phyloP scores from a whole-genome alignment of 2,113 vertebrate genomes.

The Cryptomyrus ogoouensis region DNA sequence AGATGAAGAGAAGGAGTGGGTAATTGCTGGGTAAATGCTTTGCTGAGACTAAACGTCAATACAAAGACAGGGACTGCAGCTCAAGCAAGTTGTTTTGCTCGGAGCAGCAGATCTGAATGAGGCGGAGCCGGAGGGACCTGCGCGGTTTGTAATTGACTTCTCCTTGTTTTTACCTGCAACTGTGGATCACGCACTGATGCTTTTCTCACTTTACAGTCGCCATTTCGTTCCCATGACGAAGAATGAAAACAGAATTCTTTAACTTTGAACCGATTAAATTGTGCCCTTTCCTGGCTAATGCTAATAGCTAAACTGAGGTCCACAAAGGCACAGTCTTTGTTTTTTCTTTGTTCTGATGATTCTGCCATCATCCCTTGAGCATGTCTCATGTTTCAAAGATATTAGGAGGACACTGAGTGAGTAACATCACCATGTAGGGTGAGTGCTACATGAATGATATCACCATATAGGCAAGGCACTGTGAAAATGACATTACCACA shows the following conservation, averaged over 20 bases:
- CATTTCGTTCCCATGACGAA: conserved; percentile 10
- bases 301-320: neutral
- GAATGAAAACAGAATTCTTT: neutral
- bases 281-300: neutral
- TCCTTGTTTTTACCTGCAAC: conserved; percentile 33
- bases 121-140: neutral
- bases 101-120: conserved; percentile 28
- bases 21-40: conserved; percentile 65
- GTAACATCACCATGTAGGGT: neutral
- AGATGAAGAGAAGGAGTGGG: conserved; percentile 52
- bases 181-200: conserved; percentile 26
- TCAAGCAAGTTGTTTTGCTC: conserved; percentile 45
- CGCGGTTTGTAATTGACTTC: conserved; percentile 32
- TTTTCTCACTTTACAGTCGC: neutral
- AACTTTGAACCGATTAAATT: neutral
- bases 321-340: neutral
- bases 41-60: conserved; percentile 53
- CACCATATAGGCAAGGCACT: neutral
- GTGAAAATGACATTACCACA: neutral
- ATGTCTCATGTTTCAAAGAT: neutral
- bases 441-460: neutral
- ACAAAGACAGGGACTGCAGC: conserved; percentile 36
- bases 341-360: neutral
- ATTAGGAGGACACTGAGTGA: neutral
- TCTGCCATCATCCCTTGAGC: neutral